These are phyloP conservation scores for Centruroides sculpturatus DNA, from an alignment of 1,140 invertebrate genomes.

Conservation along the genomic window DNA sequence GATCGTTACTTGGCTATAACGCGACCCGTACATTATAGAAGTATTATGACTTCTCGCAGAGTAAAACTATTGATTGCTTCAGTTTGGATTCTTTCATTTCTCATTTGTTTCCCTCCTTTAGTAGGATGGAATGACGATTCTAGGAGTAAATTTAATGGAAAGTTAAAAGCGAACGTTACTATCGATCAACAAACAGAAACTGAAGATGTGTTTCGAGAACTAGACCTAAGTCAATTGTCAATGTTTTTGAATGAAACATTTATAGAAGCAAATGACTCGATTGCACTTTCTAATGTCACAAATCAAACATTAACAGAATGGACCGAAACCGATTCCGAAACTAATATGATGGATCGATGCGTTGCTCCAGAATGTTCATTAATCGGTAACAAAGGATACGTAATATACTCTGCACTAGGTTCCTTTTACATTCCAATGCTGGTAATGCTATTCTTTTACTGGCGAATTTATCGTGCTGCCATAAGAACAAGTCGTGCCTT, in stretches of 20 bases:
- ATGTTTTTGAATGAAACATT: background rate
- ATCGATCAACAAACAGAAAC: background rate
- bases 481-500: slow-evolving; percentile 76
- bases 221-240: no score
- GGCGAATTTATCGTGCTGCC: slow-evolving; percentile 84
- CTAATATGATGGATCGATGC: background rate
- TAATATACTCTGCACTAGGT: slow-evolving; percentile 74
- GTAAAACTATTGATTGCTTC: slow-evolving; percentile 75
- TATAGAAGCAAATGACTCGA: background rate
- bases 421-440: slow-evolving; percentile 94
- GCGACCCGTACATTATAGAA: slow-evolving; percentile 76
- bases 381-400: slow-evolving; percentile 69
- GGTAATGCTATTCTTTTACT: slow-evolving; percentile 93
- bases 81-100: slow-evolving; percentile 87
- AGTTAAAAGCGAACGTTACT: background rate
- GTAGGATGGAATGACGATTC: slow-evolving; percentile 79
- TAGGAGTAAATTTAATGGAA: slow-evolving; percentile 1
- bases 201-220: background rate
- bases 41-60: slow-evolving; percentile 74
- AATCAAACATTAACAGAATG: background rate
- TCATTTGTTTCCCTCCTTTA: slow-evolving; percentile 91
- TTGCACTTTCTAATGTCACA: background rate
- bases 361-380: slow-evolving; percentile 48
- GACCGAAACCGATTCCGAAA: no score
- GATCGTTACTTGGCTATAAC: slow-evolving; percentile 93